Base-by-base conservation (phyloP, 2,797 vertebrate genomes). In the Hafferia zeledoni region DNA sequence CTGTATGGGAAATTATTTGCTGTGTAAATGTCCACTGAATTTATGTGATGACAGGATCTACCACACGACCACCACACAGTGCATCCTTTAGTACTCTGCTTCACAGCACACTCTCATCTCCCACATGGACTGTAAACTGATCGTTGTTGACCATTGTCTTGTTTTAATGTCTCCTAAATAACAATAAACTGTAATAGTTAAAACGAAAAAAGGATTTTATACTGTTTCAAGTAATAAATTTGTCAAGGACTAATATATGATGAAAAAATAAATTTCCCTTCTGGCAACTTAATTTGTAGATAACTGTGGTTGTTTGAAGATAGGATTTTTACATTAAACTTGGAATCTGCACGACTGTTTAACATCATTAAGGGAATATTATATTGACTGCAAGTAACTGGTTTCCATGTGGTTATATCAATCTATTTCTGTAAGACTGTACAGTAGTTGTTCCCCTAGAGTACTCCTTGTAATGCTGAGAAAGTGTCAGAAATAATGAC, bases 401-500 rank as follows among this genome's bases (percentile, higher is more conserved):
- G 96, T 92, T 98, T 98, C 96, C 95, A 96, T 98, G 98, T 96
- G 98, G 97, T 98, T 98, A 81, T 97, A 98, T 98, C 98, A 97
- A 98, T 98, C 97, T 98, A 97, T 97, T 98, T 98, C 97, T 96
- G 96, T 97, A 97, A 96, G 95, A 95, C 97, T 87, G 94, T 98
- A 97, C 97, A 98, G 97, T 97, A 96, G 97, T 97, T 98, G 97
- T 96, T 82, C 97, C 98, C 97, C 97, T 90, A 96, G 98, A 98
- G 98, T 97, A 97, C 97, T 97, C 96, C 97, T 97, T 97, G 97
- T 97, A 98, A 97, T 97, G 97, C 98, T 96, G 97, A 98, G 97
- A 98, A 98, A 98, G 97, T 98, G 98, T 98, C 98, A 98, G 97
- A 98, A 98, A 98, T 98, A 98, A 98, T 98, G 98, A 98, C 98